Percentiles rank a stretch among this genome's conserved stretches.
Conservation (phyloP, 64 coral and sea anemone genomes). For the Montipora cactus region DNA sequence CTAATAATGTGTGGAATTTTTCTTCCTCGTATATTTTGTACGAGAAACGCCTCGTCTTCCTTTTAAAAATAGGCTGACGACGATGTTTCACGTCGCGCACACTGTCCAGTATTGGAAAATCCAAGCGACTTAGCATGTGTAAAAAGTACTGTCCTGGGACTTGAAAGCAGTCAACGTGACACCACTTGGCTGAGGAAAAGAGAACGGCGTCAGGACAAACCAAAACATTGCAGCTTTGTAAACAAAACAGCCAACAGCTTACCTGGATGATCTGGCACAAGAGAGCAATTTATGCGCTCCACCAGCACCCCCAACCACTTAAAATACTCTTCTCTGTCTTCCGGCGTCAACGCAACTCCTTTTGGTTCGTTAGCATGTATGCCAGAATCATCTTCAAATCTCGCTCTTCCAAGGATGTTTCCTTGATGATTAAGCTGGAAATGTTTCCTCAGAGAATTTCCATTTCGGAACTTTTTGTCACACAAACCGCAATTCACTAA, state of each 20-base stretch:
- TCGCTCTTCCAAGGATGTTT: background rate
- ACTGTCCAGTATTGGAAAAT: background rate
- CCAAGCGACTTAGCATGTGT: background rate
- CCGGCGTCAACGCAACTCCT: background rate
- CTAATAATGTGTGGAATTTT: background rate
- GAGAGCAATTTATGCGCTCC: background rate
- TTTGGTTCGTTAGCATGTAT: background rate
- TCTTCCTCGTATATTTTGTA: constrained; percentile 33
- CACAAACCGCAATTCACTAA: background rate
- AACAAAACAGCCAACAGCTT: background rate
- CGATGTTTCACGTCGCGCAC: background rate
- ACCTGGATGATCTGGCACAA: constrained; percentile 35
- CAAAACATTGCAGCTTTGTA: background rate
- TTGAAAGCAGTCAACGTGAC: constrained; percentile 15
- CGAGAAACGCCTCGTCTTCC: background rate
- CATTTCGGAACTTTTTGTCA: background rate
- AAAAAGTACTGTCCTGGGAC: background rate
- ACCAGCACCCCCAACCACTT: background rate
- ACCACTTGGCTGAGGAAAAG: background rate
- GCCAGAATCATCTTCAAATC: background rate
- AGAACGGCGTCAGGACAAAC: background rate
- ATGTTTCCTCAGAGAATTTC: constrained; percentile 26
- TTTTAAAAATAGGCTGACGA: constrained; percentile 24
- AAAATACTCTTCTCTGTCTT: constrained; percentile 5
- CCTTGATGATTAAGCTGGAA: background rate